Conservation (phyloP, 1,140 invertebrate genomes). For the Adoxophyes honmai region DNA sequence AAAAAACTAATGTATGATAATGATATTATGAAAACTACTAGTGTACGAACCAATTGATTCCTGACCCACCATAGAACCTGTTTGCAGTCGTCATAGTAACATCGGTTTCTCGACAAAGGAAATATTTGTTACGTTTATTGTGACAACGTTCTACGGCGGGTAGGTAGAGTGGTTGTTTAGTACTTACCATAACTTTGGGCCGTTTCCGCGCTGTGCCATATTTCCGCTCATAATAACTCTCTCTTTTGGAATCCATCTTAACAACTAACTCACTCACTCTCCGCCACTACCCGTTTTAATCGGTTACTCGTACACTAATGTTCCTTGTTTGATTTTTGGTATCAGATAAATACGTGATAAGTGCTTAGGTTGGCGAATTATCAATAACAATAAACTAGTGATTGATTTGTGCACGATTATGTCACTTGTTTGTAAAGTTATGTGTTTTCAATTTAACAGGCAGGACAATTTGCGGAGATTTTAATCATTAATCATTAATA, state of each 20-base stretch:
- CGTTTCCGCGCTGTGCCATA: constrained; percentile 22
- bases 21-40: too few species aligned
- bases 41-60: too few species aligned
- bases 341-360: background rate
- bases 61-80: too few species aligned
- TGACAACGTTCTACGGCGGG: too few species aligned
- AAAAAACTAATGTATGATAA: too few species aligned
- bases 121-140: too few species aligned
- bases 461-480: too few species aligned
- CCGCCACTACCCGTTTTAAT: background rate
- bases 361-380: background rate
- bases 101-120: too few species aligned
- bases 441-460: too few species aligned
- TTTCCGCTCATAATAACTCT: constrained; percentile 34
- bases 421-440: background rate
- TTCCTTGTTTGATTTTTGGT: constrained; percentile 2
- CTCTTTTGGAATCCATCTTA: background rate
- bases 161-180: too few species aligned
- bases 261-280: background rate
- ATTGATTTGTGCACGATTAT: background rate
- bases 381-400: background rate
- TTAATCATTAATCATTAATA: too few species aligned
- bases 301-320: background rate
- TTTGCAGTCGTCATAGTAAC: too few species aligned
- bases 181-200: background rate